Evolutionary conservation across 1,140 invertebrate genomes (phyloP).

Genomic region (Bombus huntii): DNA sequence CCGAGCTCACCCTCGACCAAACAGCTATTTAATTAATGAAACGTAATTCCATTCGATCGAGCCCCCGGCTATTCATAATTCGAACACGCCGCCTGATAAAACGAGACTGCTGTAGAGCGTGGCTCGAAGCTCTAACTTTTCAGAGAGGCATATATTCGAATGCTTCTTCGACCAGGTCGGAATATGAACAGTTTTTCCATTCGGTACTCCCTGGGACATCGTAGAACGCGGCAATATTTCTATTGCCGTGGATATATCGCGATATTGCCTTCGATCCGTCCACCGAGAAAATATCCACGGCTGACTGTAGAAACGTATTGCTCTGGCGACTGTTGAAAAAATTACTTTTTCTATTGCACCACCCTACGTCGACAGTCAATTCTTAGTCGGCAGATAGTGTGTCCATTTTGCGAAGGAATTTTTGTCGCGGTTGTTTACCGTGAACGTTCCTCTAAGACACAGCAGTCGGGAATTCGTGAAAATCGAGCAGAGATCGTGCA

Average conservation of each 20-base stretch:
- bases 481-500: background rate
- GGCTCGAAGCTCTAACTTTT: background rate
- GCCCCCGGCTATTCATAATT: constrained; percentile 8
- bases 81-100: background rate
- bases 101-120: background rate
- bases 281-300: background rate
- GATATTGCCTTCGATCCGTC: constrained; percentile 49
- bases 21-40: constrained; percentile 41
- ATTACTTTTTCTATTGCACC: constrained; percentile 57
- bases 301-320: constrained; percentile 23
- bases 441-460: background rate
- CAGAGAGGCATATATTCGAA: background rate
- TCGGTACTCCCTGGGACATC: background rate
- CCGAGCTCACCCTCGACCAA: background rate
- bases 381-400: constrained; percentile 23
- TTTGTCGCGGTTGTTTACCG: background rate
- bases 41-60: constrained; percentile 12
- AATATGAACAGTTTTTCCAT: background rate
- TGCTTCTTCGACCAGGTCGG: background rate
- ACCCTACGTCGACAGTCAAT: constrained; percentile 11
- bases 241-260: constrained; percentile 19
- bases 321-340: constrained; percentile 32
- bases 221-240: constrained; percentile 33
- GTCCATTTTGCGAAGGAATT: constrained; percentile 16
- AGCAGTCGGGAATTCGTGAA: background rate